phyloP scores from a whole-genome alignment of 2,113 vertebrate species.

The Paratilapia polleni region DNA sequence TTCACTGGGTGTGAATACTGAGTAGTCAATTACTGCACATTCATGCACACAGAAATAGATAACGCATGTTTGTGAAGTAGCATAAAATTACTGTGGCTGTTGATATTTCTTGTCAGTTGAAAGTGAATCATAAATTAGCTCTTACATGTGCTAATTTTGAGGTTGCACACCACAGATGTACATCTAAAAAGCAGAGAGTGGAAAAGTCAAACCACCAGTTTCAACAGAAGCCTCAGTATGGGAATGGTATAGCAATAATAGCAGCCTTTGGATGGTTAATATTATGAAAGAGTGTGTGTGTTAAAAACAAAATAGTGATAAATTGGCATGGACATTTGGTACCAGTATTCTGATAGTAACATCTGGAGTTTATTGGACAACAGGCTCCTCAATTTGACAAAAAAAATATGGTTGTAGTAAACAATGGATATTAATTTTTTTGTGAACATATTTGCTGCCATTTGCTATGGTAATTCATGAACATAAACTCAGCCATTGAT shows the following conservation, averaged over 20 bases:
- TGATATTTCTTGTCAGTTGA: slow-evolving; percentile 35
- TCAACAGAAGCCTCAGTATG: background rate
- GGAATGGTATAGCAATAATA: background rate
- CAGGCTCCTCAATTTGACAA: background rate
- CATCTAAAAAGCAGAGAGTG: slow-evolving; percentile 1
- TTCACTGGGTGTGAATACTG: background rate
- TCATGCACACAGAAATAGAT: slow-evolving; percentile 10
- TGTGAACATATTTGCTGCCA: background rate
- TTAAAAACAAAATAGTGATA: background rate
- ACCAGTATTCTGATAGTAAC: background rate
- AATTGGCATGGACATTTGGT: background rate
- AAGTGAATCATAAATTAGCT: slow-evolving; percentile 47
- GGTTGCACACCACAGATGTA: background rate
- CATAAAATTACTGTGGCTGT: slow-evolving; percentile 31
- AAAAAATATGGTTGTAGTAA: background rate
- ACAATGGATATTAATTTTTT: background rate
- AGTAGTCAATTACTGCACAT: slow-evolving; percentile 38
- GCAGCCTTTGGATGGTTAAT: background rate
- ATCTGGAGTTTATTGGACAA: background rate
- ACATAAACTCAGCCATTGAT: background rate
- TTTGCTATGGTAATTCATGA: background rate
- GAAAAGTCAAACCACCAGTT: slow-evolving; percentile 3
- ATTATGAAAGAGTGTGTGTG: background rate
- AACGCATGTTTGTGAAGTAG: slow-evolving; percentile 27
- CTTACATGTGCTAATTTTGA: slow-evolving; percentile 26